A percentile compares a stretch with the other conserved stretches of the same genome.
phyloP scores from a whole-genome alignment of 2,888 invertebrate genomes.

The Charanyca ferruginea region DNA sequence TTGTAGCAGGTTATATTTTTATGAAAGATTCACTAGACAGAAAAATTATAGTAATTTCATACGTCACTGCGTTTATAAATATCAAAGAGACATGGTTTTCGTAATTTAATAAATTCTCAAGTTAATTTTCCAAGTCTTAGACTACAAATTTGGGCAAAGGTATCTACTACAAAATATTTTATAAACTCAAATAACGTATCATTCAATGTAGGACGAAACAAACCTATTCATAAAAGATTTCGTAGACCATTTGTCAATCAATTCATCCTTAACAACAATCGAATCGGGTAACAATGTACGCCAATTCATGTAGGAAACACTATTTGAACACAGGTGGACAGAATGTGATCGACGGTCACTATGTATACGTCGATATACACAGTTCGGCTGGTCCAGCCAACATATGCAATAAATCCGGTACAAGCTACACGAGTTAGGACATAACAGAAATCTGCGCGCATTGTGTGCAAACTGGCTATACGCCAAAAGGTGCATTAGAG shows the following conservation, averaged over 20 bases:
- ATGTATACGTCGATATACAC: constrained; percentile 33
- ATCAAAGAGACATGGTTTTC: too few species aligned
- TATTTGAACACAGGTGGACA: constrained; percentile 45
- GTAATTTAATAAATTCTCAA: too few species aligned
- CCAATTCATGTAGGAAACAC: constrained; percentile 43
- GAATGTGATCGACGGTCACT: constrained; percentile 35
- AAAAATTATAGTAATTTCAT: too few species aligned
- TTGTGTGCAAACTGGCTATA: constrained; percentile 72
- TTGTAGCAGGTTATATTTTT: too few species aligned
- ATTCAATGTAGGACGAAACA: neutral
- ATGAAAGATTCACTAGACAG: too few species aligned
- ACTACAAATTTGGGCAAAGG: too few species aligned
- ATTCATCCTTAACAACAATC: constrained; percentile 29
- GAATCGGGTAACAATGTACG: constrained; percentile 42
- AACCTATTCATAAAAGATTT: neutral
- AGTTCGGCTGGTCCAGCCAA: constrained; percentile 39
- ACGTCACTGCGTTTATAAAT: too few species aligned
- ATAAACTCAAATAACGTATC: too few species aligned
- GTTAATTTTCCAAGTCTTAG: too few species aligned
- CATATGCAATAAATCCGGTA: constrained; percentile 62
- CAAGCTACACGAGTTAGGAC: constrained; percentile 54
- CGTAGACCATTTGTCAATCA: constrained; percentile 23
- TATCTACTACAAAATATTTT: too few species aligned
- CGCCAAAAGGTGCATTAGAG: constrained; percentile 74
- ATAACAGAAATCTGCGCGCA: constrained; percentile 69